Evolutionary conservation across 2,888 invertebrate species (phyloP).

Genomic region (Caenorhabditis sp.): DNA sequence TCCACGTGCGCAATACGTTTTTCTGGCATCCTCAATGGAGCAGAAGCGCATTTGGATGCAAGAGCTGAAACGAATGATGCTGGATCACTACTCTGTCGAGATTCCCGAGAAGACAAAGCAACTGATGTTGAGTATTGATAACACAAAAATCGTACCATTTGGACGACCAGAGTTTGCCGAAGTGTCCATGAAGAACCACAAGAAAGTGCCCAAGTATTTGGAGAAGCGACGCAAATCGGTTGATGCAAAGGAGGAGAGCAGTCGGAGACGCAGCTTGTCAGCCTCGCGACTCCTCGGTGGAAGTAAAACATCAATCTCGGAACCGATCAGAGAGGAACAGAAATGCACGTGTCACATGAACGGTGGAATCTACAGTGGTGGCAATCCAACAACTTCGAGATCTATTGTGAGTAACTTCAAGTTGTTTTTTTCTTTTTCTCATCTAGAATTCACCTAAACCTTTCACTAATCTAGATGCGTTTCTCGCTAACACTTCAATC

Average conservation of each 20-base stretch:
- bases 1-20: constrained; percentile 92
- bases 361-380: constrained; percentile 55
- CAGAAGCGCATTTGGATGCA: constrained; percentile 92
- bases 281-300: constrained; percentile 67
- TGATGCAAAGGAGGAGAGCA: constrained; percentile 62
- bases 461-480: constrained; percentile 57
- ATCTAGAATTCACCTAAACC: constrained; percentile 2
- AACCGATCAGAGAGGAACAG: constrained; percentile 59
- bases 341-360: constrained; percentile 69
- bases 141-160: constrained; percentile 71
- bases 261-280: constrained; percentile 63
- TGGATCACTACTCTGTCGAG: constrained; percentile 74
- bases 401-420: constrained; percentile 45
- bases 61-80: constrained; percentile 91
- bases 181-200: constrained; percentile 67
- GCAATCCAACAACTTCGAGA: constrained; percentile 48
- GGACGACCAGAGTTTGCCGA: constrained; percentile 75
- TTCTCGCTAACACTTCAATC: constrained; percentile 43
- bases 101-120: constrained; percentile 76
- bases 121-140: constrained; percentile 74
- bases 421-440: no score
- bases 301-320: constrained; percentile 62
- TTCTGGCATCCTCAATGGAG: constrained; percentile 90
- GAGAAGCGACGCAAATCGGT: constrained; percentile 70
- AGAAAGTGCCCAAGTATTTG: constrained; percentile 72